phyloP scores from a whole-genome alignment of 2,888 invertebrate species.

The Tetragonula carbonaria region DNA sequence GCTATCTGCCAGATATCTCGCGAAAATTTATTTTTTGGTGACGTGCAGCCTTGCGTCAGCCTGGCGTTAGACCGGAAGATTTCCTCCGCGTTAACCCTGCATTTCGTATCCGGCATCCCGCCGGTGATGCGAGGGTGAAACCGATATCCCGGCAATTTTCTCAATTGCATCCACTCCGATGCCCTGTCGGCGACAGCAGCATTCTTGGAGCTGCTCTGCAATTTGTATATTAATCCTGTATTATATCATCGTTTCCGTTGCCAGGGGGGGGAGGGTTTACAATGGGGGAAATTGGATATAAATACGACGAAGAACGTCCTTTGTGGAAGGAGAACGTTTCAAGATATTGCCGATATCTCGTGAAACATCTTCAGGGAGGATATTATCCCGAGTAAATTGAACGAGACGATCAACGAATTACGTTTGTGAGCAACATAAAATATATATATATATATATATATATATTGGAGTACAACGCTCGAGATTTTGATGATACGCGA shows the following conservation, averaged over 20 bases:
- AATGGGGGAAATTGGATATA: slow-evolving; percentile 18
- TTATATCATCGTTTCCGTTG: slow-evolving; percentile 38
- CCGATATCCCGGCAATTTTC: slow-evolving; percentile 69
- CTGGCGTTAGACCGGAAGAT: slow-evolving; percentile 61
- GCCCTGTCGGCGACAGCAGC: slow-evolving; percentile 16
- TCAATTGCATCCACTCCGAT: slow-evolving; percentile 60
- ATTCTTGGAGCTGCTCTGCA: slow-evolving; percentile 37
- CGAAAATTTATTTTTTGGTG: slow-evolving; percentile 52
- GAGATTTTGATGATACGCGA: too few species aligned
- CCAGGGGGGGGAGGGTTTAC: slow-evolving; percentile 1
- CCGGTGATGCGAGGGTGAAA: slow-evolving; percentile 56
- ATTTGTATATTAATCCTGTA: slow-evolving; percentile 55
- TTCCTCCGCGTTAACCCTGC: slow-evolving; percentile 46
- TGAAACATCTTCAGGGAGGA: neutral
- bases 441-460: too few species aligned
- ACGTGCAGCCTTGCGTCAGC: slow-evolving; percentile 34
- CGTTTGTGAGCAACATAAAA: neutral
- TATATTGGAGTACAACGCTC: neutral
- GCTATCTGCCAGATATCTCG: slow-evolving; percentile 9
- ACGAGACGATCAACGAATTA: neutral
- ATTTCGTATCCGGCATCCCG: slow-evolving; percentile 36
- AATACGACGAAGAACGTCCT: slow-evolving; percentile 5
- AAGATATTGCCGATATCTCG: neutral
- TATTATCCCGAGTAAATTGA: neutral
- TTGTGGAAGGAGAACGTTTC: neutral